phyloP scores from a whole-genome alignment of 2,888 invertebrate species.

The Meta bourneti region DNA sequence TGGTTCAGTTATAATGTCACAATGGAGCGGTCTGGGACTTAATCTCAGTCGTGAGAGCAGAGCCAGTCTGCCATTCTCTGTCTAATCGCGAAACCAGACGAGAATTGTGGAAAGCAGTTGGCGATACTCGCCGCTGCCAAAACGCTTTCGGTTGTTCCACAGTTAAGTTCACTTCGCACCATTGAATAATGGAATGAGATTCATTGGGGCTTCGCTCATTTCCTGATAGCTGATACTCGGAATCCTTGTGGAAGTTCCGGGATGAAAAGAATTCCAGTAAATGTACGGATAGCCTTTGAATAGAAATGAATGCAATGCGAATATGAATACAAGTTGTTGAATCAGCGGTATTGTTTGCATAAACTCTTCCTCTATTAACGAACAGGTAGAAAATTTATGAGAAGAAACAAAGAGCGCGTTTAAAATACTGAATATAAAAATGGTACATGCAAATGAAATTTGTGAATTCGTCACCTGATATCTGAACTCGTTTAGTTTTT shows the following conservation, averaged over 20 bases:
- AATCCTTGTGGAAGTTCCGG: not conserved
- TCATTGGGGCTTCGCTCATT: not conserved
- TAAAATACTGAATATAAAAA: too few relatives aligned
- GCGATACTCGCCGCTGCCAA: not conserved
- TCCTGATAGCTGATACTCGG: not conserved
- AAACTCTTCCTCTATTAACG: too few relatives aligned
- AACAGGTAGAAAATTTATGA: too few relatives aligned
- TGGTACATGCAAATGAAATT: too few relatives aligned
- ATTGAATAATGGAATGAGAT: not conserved
- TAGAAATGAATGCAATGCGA: too few relatives aligned
- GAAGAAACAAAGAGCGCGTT: too few relatives aligned
- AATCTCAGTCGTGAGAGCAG: conserved; percentile 9
- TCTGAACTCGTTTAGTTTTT: too few relatives aligned
- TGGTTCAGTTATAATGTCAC: conserved; percentile 41
- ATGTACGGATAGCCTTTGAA: too few relatives aligned
- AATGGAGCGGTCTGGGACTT: conserved; percentile 17
- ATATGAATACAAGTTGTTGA: too few relatives aligned
- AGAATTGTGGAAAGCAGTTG: conserved; percentile 12
- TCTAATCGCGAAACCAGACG: conserved; percentile 22
- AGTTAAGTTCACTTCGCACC: not conserved
- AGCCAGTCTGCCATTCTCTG: conserved; percentile 6
- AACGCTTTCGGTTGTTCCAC: not conserved
- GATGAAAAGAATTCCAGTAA: too few relatives aligned
- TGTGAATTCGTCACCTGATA: too few relatives aligned
- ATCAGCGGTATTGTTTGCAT: too few relatives aligned